A percentile compares a stretch with the other conserved stretches of the same genome.
phyloP scores from a whole-genome alignment of 2,888 invertebrate species.

The Frankliniella fusca region DNA sequence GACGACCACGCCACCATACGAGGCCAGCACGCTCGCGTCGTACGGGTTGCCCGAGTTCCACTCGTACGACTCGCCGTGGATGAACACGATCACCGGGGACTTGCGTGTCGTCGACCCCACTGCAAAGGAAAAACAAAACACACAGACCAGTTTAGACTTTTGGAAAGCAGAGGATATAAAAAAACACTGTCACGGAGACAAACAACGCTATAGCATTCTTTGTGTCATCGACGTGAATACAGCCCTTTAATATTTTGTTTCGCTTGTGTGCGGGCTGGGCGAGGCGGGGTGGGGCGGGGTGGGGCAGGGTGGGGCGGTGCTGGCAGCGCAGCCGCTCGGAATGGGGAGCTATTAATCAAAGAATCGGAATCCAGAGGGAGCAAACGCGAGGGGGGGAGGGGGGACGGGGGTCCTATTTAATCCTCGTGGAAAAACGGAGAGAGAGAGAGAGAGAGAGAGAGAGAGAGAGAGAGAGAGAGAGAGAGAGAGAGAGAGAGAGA shows the following conservation, averaged over 20 bases:
- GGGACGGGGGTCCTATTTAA: constrained; percentile 32
- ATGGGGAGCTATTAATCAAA: constrained; percentile 28
- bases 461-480: constrained; percentile 29
- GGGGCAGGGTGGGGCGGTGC: not conserved
- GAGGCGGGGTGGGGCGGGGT: not conserved
- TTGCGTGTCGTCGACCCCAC: not conserved
- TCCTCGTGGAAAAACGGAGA: not conserved
- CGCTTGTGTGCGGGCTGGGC: not conserved
- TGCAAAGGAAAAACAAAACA: not conserved
- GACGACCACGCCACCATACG: constrained; percentile 84
- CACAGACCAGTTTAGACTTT: not conserved
- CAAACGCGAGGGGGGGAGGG: constrained; percentile 33
- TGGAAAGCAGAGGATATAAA: not conserved
- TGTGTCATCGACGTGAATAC: not conserved
- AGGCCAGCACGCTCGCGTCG: constrained; percentile 92
- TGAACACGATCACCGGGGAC: constrained; percentile 83
- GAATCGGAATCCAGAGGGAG: constrained; percentile 28
- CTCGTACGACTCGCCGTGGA: constrained; percentile 93
- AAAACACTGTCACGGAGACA: not conserved
- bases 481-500: constrained; percentile 30
- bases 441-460: constrained; percentile 32
- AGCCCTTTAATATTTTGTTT: not conserved
- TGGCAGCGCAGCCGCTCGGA: not conserved
- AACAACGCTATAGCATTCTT: not conserved
- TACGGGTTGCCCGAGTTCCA: constrained; percentile 98